Percentiles rank a stretch among this genome's conserved stretches.
Conservation (phyloP, 2,797 vertebrate species). For the Podarcis lilfordi region DNA sequence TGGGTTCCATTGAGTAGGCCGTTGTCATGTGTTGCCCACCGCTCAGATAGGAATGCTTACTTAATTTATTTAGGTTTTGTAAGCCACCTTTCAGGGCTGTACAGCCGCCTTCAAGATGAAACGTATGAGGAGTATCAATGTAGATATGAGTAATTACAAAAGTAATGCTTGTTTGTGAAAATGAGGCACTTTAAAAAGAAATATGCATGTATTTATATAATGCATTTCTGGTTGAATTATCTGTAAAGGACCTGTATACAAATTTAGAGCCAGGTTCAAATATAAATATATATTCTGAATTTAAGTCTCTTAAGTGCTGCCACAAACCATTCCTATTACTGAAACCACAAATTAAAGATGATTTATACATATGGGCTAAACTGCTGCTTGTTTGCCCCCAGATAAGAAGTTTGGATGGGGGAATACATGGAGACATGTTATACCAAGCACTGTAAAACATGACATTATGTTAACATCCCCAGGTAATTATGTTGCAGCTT, state of each 20-base stretch:
- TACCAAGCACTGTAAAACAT: constrained; percentile 1
- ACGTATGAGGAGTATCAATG: not conserved
- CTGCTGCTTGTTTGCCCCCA: not conserved
- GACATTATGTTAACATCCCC: constrained; percentile 6
- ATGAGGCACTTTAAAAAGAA: no score
- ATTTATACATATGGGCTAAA: not conserved
- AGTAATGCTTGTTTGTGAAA: constrained; percentile 18
- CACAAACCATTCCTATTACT: not conserved
- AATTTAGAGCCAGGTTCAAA: not conserved
- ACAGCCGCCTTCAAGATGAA: not conserved
- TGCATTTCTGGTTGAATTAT: not conserved
- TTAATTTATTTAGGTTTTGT: not conserved
- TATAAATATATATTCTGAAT: not conserved
- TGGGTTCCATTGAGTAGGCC: constrained; percentile 9
- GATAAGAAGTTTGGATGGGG: not conserved
- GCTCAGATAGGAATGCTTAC: constrained; percentile 32
- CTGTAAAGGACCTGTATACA: not conserved
- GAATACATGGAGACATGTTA: not conserved
- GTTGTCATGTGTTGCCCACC: constrained; percentile 19
- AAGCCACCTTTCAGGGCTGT: not conserved
- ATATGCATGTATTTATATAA: not conserved
- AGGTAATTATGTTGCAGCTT: not conserved
- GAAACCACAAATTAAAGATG: not conserved
- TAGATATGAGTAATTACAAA: constrained; percentile 31
- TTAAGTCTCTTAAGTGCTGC: constrained; percentile 3